Evolutionary conservation across 2,113 vertebrate genomes (phyloP).

Genomic region (Ptychochromis oligacanthus): DNA sequence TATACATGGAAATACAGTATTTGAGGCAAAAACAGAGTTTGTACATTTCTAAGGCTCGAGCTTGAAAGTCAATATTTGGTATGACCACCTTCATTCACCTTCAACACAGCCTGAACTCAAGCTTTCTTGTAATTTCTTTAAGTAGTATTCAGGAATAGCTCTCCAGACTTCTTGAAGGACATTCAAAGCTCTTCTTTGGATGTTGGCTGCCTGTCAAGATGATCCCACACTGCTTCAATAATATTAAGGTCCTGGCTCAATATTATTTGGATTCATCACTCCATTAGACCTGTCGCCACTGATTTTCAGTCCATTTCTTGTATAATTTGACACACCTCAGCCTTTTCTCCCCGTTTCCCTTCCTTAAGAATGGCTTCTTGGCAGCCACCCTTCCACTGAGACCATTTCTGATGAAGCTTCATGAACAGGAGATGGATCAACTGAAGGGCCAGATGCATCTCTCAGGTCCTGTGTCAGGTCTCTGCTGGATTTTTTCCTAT

Average conservation of each 20-base stretch:
- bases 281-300: background rate
- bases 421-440: background rate
- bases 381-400: too few species aligned
- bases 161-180: too few species aligned
- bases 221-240: background rate
- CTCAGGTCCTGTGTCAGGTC: too few species aligned
- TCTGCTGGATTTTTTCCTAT: too few species aligned
- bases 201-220: background rate
- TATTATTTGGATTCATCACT: background rate
- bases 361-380: too few species aligned
- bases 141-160: background rate
- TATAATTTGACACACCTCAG: background rate
- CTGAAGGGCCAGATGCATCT: background rate
- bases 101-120: background rate
- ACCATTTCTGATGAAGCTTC: background rate
- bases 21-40: background rate
- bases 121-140: background rate
- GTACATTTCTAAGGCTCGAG: too few species aligned
- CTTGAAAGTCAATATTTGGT: too few species aligned
- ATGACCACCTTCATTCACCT: too few species aligned
- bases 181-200: background rate
- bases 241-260: background rate
- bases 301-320: background rate
- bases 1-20: background rate
- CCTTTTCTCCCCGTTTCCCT: too few species aligned